A percentile compares a stretch with the other conserved stretches of the same genome.
These are phyloP conservation scores for Metridium senile DNA, from an alignment of 92 coral and sea anemone genomes.

Conservation along the genomic window DNA sequence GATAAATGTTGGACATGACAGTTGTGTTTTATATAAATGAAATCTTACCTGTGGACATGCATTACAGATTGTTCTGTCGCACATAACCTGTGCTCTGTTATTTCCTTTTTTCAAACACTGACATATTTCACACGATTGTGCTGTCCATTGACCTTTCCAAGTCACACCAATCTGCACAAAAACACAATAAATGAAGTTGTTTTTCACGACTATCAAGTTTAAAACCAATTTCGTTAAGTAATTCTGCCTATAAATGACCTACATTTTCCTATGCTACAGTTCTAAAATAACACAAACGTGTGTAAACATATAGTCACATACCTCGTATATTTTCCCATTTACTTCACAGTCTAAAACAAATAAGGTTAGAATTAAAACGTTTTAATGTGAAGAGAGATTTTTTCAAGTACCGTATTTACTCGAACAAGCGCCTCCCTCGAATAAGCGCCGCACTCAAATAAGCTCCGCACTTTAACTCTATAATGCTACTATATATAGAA, in stretches of 20 bases:
- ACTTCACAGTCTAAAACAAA: conserved; percentile 58
- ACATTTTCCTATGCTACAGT: too few relatives aligned
- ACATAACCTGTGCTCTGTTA: conserved; percentile 58
- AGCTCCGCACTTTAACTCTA: too few relatives aligned
- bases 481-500: too few relatives aligned
- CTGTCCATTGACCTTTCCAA: conserved; percentile 63
- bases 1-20: too few relatives aligned
- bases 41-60: conserved; percentile 43
- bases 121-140: conserved; percentile 44
- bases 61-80: conserved; percentile 46
- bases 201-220: not conserved
- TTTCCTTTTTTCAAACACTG: conserved; percentile 53
- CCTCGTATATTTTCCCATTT: conserved; percentile 61
- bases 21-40: not conserved
- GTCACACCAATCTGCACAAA: conserved; percentile 41
- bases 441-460: too few relatives aligned
- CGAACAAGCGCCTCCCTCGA: too few relatives aligned
- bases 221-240: not conserved
- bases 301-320: conserved; percentile 22
- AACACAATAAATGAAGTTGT: not conserved
- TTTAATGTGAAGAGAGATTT: too few relatives aligned
- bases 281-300: too few relatives aligned
- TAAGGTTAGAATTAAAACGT: not conserved
- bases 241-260: too few relatives aligned
- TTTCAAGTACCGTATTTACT: too few relatives aligned